Percentiles rank a stretch among this genome's conserved stretches.
These are phyloP conservation scores for Nestor notabilis DNA, from an alignment of 2,113 vertebrate genomes.

Conservation along the genomic window DNA sequence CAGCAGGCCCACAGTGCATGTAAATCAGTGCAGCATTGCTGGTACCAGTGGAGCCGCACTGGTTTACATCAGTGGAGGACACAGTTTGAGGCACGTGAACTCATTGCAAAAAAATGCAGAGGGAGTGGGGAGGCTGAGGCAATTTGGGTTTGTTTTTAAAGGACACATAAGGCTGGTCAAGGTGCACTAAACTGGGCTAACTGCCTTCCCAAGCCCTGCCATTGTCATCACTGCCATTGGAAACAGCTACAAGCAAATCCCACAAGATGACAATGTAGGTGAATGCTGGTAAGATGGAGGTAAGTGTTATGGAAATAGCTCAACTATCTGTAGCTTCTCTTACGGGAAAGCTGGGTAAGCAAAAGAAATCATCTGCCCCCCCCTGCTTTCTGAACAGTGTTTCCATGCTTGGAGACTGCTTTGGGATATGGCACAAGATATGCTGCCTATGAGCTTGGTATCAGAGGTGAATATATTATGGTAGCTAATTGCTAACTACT, in stretches of 20 bases:
- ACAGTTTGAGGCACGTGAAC: not conserved
- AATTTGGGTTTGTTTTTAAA: not conserved
- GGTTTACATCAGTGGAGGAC: not conserved
- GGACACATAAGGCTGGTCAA: not conserved
- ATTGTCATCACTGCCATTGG: not conserved
- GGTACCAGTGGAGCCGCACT: not conserved
- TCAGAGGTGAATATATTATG: not conserved
- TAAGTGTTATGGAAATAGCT: not conserved
- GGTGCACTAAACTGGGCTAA: not conserved
- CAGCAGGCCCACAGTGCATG: rapidly evolving
- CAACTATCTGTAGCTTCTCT: not conserved
- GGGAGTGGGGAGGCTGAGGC: not conserved
- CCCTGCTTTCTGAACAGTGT: not conserved
- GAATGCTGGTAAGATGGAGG: not conserved
- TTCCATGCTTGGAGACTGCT: not conserved
- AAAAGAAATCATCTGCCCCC: not conserved
- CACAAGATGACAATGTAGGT: too few relatives aligned
- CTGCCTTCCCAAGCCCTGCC: not conserved
- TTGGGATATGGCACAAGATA: not conserved
- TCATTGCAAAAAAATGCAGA: not conserved
- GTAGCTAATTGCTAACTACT: not conserved
- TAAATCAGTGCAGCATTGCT: not conserved
- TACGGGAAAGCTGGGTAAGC: not conserved
- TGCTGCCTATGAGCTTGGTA: not conserved
- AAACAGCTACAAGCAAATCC: not conserved